Conservation (phyloP, 2,797 vertebrate genomes). For the Acipenser ruthenus region DNA sequence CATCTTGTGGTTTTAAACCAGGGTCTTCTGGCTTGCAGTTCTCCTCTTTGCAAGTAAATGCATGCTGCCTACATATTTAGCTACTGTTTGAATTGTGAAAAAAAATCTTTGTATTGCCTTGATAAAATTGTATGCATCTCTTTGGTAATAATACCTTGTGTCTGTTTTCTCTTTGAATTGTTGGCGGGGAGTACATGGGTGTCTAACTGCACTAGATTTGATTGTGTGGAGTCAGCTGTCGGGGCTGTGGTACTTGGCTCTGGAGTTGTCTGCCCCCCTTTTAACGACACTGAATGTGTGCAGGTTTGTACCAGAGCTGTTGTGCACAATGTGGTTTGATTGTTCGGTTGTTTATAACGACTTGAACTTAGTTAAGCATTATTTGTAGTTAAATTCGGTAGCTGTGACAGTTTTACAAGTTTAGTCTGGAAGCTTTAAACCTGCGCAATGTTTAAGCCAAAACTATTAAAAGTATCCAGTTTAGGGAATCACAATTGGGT, state of each 20-base stretch:
- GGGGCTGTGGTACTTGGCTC: constrained; percentile 77
- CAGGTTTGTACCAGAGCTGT: constrained; percentile 69
- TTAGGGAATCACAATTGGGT: too few relatives aligned
- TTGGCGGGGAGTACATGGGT: constrained; percentile 89
- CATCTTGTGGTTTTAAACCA: too few relatives aligned
- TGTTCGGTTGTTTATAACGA: too few relatives aligned
- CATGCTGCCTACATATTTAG: too few relatives aligned
- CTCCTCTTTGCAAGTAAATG: too few relatives aligned
- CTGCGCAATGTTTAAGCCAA: too few relatives aligned
- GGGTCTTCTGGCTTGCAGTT: too few relatives aligned
- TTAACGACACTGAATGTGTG: constrained; percentile 90
- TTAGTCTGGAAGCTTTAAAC: too few relatives aligned
- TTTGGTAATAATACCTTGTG: background rate
- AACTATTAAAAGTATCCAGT: too few relatives aligned
- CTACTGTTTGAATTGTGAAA: background rate
- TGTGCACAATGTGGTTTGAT: background rate
- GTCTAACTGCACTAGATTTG: constrained; percentile 84
- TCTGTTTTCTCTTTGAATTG: constrained; percentile 15
- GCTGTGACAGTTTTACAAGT: too few relatives aligned
- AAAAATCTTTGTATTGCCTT: background rate
- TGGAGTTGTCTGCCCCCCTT: constrained; percentile 82
- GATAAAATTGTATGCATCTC: background rate
- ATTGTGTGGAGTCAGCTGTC: constrained; percentile 76
- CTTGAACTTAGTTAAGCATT: too few relatives aligned
- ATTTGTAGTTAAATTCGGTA: too few relatives aligned